Percentiles rank a stretch among this genome's conserved stretches.
These are phyloP conservation scores for Taurulus bubalis DNA, from an alignment of 2,113 vertebrate genomes.

Conservation along the genomic window DNA sequence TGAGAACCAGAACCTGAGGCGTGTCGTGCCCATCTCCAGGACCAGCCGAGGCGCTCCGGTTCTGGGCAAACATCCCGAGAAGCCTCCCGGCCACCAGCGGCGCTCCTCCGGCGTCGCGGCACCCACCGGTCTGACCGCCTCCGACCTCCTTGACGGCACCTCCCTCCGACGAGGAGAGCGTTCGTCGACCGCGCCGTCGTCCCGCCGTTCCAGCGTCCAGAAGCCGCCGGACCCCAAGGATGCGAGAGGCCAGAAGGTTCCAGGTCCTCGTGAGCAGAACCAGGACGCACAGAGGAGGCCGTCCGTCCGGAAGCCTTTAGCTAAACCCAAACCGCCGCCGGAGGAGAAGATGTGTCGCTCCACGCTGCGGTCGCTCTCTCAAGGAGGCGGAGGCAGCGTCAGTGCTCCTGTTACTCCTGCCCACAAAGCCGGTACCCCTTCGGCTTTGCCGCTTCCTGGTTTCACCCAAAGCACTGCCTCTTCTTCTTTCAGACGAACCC, in stretches of 20 bases:
- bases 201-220: constrained; percentile 32
- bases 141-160: constrained; percentile 67
- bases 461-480: constrained; percentile 90
- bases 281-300: constrained; percentile 51
- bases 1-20: constrained; percentile 89
- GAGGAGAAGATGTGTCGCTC: constrained; percentile 89
- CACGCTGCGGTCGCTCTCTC: constrained; percentile 68
- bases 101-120: constrained; percentile 19
- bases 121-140: not conserved
- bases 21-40: constrained; percentile 88
- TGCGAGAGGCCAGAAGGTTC: constrained; percentile 60
- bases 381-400: constrained; percentile 33
- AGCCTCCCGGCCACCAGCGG: constrained; percentile 64
- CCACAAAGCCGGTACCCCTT: constrained; percentile 57
- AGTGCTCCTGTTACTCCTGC: constrained; percentile 60
- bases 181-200: constrained; percentile 26
- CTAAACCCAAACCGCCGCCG: constrained; percentile 68
- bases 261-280: constrained; percentile 71
- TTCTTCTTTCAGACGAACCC: constrained; percentile 87
- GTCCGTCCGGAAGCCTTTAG: constrained; percentile 78
- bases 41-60: constrained; percentile 57
- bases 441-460: constrained; percentile 71
- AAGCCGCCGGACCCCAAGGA: constrained; percentile 26
- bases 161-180: constrained; percentile 20
- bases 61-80: constrained; percentile 59